These are phyloP conservation scores for Dicrostonyx torquatus DNA, from an alignment of 2,797 vertebrate species.

Conservation along the genomic window DNA sequence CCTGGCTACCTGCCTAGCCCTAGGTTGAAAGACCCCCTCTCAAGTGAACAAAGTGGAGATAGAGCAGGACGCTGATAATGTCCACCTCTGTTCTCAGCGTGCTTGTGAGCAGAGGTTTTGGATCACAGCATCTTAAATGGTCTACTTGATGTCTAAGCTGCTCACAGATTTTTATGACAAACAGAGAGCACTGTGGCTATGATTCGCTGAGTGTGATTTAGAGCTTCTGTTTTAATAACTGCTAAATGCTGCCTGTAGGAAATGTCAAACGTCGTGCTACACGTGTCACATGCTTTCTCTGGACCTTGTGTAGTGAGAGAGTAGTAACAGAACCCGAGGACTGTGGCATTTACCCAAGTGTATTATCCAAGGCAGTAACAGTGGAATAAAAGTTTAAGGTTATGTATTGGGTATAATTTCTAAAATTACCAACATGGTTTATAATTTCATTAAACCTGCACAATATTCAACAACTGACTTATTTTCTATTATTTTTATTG, in stretches of 20 bases:
- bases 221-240: conserved; percentile 16
- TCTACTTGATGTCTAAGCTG: neutral
- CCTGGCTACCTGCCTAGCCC: neutral
- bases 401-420: conserved; percentile 18
- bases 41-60: neutral
- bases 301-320: neutral
- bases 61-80: neutral
- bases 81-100: neutral
- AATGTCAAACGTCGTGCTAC: neutral
- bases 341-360: neutral
- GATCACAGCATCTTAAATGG: neutral
- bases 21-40: neutral
- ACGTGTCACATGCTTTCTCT: neutral
- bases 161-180: neutral
- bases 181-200: neutral
- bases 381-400: neutral
- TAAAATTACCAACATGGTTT: neutral
- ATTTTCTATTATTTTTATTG: neutral
- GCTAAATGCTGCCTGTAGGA: neutral
- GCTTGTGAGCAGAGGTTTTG: neutral
- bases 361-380: neutral
- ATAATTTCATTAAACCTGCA: neutral
- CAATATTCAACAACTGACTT: neutral
- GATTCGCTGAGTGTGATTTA: neutral
- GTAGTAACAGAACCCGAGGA: neutral